A percentile compares a stretch with the other conserved stretches of the same genome.
Evolutionary conservation across 35 echinoderm and acorn worm species (phyloP).

Genomic region (Lytechinus variegatus): DNA sequence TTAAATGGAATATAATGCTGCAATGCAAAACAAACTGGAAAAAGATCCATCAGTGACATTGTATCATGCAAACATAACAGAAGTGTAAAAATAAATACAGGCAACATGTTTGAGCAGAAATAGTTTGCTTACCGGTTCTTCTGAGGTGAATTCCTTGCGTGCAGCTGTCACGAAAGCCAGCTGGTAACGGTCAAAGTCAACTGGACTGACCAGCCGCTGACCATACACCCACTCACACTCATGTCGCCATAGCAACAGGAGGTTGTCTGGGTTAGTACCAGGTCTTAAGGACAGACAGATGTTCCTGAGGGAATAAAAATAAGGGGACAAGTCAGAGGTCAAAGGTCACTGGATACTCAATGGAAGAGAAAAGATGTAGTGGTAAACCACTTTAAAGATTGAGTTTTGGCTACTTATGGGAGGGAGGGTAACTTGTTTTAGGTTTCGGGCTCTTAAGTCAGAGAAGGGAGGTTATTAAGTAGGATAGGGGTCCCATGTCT

Average conservation of each 20-base stretch:
- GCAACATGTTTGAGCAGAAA: not conserved
- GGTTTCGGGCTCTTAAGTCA: too few species aligned
- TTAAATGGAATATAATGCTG: not conserved
- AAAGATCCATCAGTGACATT: not conserved
- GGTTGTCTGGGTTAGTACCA: slow-evolving; percentile 57
- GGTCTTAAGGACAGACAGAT: slow-evolving; percentile 82
- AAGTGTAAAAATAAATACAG: not conserved
- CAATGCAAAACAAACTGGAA: not conserved
- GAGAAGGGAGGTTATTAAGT: too few species aligned
- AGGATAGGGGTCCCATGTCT: too few species aligned
- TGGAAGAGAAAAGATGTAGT: too few species aligned
- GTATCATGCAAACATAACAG: not conserved
- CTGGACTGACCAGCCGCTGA: slow-evolving; percentile 80
- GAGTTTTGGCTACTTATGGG: too few species aligned
- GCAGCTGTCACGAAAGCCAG: slow-evolving; percentile 92
- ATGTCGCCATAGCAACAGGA: slow-evolving; percentile 94
- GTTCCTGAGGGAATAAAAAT: slow-evolving; percentile 72
- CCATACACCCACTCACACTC: slow-evolving; percentile 97
- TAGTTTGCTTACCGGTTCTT: slow-evolving; percentile 70
- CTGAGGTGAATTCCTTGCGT: slow-evolving; percentile 90
- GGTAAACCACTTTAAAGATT: too few species aligned
- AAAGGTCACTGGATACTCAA: too few species aligned
- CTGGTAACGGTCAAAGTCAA: slow-evolving; percentile 85
- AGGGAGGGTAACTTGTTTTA: too few species aligned
- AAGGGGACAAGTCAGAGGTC: too few species aligned